phyloP scores from a whole-genome alignment of 2,888 invertebrate species.

The Antheraea assamensis region DNA sequence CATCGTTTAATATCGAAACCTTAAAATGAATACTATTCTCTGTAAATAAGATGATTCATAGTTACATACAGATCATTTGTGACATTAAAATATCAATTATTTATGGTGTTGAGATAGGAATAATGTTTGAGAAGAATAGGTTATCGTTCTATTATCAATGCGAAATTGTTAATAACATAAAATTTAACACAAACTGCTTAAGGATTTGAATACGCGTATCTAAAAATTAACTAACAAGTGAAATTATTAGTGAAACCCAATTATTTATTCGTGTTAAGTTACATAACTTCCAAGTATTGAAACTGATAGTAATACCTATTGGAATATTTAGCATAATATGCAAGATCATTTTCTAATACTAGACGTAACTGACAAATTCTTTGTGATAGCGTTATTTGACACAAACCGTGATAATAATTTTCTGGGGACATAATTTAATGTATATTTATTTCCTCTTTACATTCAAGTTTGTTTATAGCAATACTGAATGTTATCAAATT shows the following conservation, averaged over 20 bases:
- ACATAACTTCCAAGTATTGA: slow-evolving; percentile 7
- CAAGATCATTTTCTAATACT: slow-evolving; percentile 25
- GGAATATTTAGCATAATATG: too few relatives aligned
- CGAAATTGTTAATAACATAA: slow-evolving; percentile 52
- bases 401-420: slow-evolving; percentile 51
- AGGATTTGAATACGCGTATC: too few relatives aligned
- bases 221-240: neutral
- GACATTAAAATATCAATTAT: slow-evolving; percentile 82
- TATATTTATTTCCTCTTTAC: slow-evolving; percentile 54
- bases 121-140: slow-evolving; percentile 47
- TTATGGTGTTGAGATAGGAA: slow-evolving; percentile 75
- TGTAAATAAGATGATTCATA: slow-evolving; percentile 49
- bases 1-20: slow-evolving; percentile 24
- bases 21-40: slow-evolving; percentile 46
- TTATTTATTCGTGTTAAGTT: neutral
- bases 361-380: slow-evolving; percentile 34
- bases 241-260: neutral
- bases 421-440: slow-evolving; percentile 49
- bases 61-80: slow-evolving; percentile 80
- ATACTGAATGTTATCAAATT: slow-evolving; percentile 64
- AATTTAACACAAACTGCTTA: slow-evolving; percentile 23
- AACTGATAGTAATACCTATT: neutral
- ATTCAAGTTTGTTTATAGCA: slow-evolving; percentile 53
- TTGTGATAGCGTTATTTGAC: slow-evolving; percentile 49
- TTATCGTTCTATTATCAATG: slow-evolving; percentile 47